Percentiles rank a stretch among this genome's conserved stretches.
These are phyloP conservation scores for Gobio gobio DNA, from an alignment of 2,113 vertebrate species.

Conservation along the genomic window DNA sequence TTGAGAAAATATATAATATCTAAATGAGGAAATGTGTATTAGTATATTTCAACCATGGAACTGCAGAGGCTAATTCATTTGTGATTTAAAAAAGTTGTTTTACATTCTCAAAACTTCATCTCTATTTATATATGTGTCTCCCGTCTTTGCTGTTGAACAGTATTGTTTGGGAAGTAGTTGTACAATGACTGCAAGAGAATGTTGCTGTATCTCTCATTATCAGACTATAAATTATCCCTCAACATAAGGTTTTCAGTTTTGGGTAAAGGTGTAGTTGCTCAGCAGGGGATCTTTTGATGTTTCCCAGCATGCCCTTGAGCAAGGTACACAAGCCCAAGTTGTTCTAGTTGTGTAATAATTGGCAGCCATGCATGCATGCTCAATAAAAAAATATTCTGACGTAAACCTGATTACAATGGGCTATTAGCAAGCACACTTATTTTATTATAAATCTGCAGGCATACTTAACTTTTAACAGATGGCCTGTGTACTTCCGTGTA, in stretches of 20 bases:
- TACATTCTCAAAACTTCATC: neutral
- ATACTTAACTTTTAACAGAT: neutral
- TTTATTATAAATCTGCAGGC: neutral
- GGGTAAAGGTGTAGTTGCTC: neutral
- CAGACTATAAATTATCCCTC: neutral
- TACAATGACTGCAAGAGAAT: neutral
- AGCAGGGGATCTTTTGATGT: neutral
- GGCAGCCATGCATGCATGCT: neutral
- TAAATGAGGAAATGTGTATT: neutral
- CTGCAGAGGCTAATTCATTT: neutral
- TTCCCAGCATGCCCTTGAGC: constrained; percentile 11
- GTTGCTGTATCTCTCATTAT: neutral
- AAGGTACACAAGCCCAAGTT: neutral
- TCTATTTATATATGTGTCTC: neutral
- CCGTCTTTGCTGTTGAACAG: neutral
- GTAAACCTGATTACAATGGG: neutral
- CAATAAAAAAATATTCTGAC: constrained; percentile 7
- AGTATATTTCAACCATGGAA: neutral
- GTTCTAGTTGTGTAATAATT: neutral
- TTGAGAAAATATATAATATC: neutral
- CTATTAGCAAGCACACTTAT: neutral
- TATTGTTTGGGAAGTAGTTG: neutral
- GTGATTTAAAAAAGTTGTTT: neutral
- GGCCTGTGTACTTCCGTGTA: neutral
- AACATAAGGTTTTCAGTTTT: neutral